Base-by-base conservation (phyloP, 2,888 invertebrate species). In the Amiota communis region DNA sequence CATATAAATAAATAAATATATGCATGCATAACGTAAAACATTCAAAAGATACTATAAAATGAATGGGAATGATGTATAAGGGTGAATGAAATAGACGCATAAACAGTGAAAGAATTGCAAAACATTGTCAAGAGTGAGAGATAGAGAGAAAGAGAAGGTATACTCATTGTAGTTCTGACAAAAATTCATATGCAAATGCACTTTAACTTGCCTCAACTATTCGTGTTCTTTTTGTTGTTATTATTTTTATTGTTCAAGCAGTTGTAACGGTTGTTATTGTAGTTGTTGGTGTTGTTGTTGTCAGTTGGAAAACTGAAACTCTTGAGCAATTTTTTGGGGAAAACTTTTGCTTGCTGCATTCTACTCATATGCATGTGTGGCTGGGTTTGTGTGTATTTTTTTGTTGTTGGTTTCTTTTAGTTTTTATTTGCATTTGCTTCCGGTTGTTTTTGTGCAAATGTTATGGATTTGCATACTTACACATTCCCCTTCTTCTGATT, bases 111-210 rank as follows among this genome's bases (percentile, higher is more conserved):
- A 36, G 36, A 6, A 36, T 36, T 36, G 36, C 36, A 36, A 36
- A 36, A 6, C 36, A 36, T 36, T 36, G 36, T 6, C 2, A 36
- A 6, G 36, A 36, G 6, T 6, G 59, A 11, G 20, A 11, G 11
- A 11, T 20, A 1, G 17, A 8, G 9, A 20, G 53, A n/a, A 51
- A 51, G 13, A 51, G 0, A n/a, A 1, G 1, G 1, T 23, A 23
- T 23, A 23, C 53, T 12, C 53, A 49, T n/a, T n/a, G 13, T 15
- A 11, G 65, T 9, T 17, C 11, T 63, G 46, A 12, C 36, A 63
- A 36, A 23, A 68, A 68, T 68, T 68, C 67, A 51, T 68, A 53
- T 68, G 67, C 67, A 68, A 68, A 68, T 68, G 23, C 10, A 68
- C 12, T 68, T 68, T 20, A n/a, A 23, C 49, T 8, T 67, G 51